phyloP scores from a whole-genome alignment of 2,797 vertebrate species.

The Knipowitschia caucasica region DNA sequence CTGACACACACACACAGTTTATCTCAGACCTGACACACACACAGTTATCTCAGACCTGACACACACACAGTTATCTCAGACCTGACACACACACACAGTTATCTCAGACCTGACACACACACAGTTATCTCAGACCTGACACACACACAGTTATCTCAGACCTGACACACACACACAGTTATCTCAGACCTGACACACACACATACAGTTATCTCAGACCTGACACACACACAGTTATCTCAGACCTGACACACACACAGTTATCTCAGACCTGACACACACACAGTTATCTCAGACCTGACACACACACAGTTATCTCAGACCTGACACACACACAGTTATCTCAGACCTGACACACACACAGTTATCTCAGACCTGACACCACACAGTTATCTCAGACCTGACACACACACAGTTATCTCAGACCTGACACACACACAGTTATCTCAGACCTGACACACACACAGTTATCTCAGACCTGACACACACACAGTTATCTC shows the following conservation, averaged over 20 bases:
- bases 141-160: neutral
- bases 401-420: neutral
- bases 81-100: neutral
- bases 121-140: neutral
- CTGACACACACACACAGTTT: no score
- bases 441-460: neutral
- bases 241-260: neutral
- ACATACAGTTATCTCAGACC: neutral
- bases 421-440: neutral
- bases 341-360: neutral
- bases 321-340: neutral
- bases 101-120: neutral
- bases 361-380: neutral
- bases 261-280: neutral
- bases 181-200: no score
- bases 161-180: neutral
- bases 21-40: no score
- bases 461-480: neutral
- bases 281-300: neutral
- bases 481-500: neutral
- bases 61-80: neutral
- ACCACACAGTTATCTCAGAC: neutral
- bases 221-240: neutral
- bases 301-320: neutral
- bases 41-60: neutral